phyloP scores from a whole-genome alignment of 37 sponge, comb jelly and placozoan genomes.

The Chondrilla cf. caribensis region DNA sequence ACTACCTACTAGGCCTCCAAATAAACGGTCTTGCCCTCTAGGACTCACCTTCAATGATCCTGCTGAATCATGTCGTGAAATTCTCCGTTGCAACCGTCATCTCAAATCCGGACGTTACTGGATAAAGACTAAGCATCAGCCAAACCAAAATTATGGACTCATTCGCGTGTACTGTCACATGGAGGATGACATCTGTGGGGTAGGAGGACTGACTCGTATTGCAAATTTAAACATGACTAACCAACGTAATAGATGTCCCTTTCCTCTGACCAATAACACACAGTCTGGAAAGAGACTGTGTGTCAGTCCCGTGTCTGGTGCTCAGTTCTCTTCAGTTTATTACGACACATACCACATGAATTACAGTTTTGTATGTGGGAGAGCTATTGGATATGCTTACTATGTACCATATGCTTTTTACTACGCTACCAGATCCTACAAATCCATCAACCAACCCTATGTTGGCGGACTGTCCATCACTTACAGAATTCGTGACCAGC shows the following conservation, averaged over 20 bases:
- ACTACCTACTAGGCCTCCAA: no score
- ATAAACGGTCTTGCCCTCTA: no score
- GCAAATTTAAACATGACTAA: neutral
- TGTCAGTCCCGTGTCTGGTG: neutral
- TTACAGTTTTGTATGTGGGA: neutral
- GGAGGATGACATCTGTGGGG: neutral
- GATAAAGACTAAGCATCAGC: neutral
- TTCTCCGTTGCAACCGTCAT: neutral
- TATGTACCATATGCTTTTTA: neutral
- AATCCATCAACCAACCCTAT: no score
- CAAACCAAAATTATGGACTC: no score
- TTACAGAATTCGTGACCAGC: neutral
- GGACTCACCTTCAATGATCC: no score
- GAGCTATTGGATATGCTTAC: neutral
- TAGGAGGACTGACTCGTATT: neutral
- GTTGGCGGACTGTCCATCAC: no score
- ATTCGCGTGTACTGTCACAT: neutral
- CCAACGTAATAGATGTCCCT: neutral
- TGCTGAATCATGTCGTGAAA: neutral
- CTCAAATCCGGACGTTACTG: neutral
- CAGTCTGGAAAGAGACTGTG: neutral
- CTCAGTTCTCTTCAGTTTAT: neutral
- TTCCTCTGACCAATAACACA: neutral
- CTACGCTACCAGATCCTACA: neutral
- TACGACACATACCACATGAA: neutral